A percentile compares a stretch with the other conserved stretches of the same genome.
Evolutionary conservation across 2,113 vertebrate species (phyloP).

Genomic region (Sminthopsis crassicaudata): DNA sequence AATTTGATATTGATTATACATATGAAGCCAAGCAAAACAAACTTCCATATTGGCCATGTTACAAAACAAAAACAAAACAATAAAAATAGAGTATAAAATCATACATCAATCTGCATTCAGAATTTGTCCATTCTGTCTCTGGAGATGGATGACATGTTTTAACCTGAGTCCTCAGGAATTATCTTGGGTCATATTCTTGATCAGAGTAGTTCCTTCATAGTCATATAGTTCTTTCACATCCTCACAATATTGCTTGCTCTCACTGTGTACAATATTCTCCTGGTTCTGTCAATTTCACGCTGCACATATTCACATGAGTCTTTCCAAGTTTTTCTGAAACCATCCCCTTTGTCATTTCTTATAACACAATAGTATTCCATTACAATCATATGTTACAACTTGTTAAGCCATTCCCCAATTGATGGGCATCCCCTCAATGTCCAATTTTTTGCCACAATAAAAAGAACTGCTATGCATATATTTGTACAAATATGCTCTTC

Average conservation of each 20-base stretch:
- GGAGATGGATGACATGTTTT: neutral
- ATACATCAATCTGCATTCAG: neutral
- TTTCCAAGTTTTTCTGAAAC: neutral
- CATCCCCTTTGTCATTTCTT: neutral
- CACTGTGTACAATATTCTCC: too few relatives aligned
- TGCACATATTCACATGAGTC: neutral
- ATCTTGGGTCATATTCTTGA: neutral
- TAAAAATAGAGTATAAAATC: neutral
- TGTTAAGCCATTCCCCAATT: neutral
- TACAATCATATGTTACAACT: neutral
- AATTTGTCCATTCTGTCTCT: neutral
- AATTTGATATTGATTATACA: neutral
- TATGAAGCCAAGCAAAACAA: neutral
- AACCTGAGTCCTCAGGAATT: neutral
- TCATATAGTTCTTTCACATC: too few relatives aligned
- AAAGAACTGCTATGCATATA: neutral
- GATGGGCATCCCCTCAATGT: neutral
- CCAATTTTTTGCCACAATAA: neutral
- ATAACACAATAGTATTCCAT: neutral
- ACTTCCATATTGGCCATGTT: neutral
- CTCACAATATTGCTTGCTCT: neutral
- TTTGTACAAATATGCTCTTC: neutral
- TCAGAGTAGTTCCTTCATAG: neutral
- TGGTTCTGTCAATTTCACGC: too few relatives aligned
- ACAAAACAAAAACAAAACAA: neutral